Conservation (phyloP, 2,113 vertebrate species). For the Smithornis capensis region DNA sequence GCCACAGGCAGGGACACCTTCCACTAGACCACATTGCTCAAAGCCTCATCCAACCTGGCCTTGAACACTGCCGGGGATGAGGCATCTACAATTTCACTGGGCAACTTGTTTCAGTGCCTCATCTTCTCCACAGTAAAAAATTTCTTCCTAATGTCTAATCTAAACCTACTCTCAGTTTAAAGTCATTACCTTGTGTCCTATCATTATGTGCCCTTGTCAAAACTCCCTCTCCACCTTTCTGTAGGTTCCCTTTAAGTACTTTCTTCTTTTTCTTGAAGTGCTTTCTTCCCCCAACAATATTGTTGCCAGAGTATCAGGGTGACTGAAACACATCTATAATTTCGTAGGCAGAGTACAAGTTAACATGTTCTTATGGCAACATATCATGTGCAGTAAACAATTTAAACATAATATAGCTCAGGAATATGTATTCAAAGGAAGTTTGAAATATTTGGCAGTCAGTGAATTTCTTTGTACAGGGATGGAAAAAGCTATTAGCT, state of each 20-base stretch:
- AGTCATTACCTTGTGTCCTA: not conserved
- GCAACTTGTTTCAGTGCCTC: not conserved
- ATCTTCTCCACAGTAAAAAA: not conserved
- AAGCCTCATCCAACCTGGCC: not conserved
- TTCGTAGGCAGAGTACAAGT: not conserved
- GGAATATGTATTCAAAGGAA: not conserved
- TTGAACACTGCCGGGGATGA: not conserved
- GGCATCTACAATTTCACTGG: not conserved
- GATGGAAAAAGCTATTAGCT: not conserved
- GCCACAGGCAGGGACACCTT: not conserved
- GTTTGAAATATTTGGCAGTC: not conserved
- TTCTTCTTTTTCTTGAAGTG: not conserved
- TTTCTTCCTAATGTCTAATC: not conserved
- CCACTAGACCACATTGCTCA: not conserved
- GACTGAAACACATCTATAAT: not conserved
- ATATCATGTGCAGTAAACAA: not conserved
- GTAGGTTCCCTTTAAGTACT: not conserved
- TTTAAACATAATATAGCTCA: not conserved
- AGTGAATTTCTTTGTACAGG: not conserved
- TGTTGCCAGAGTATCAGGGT: not conserved
- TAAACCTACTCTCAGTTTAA: not conserved
- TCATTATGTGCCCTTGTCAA: no score
- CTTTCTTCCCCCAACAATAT: not conserved
- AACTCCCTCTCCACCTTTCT: not conserved
- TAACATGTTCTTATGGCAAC: not conserved